phyloP scores from a whole-genome alignment of 2,113 vertebrate genomes.

The Dromiciops gliroides region DNA sequence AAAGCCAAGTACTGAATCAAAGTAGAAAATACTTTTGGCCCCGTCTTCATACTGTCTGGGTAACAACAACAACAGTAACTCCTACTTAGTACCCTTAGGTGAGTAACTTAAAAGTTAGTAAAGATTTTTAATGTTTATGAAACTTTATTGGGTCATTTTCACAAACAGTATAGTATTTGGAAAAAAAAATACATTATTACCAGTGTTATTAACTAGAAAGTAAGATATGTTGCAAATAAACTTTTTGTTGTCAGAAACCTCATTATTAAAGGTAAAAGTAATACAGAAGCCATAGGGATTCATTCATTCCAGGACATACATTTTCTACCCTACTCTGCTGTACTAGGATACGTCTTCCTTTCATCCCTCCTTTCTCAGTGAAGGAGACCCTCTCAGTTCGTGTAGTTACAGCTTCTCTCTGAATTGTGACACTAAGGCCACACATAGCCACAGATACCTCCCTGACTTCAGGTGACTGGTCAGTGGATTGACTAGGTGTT shows the following conservation, averaged over 20 bases:
- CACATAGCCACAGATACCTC: neutral
- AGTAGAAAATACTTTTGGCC: neutral
- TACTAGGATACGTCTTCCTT: neutral
- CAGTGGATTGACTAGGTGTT: neutral
- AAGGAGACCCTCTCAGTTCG: neutral
- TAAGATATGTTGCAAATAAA: neutral
- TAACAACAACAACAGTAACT: neutral
- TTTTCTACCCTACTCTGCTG: neutral
- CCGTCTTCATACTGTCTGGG: neutral
- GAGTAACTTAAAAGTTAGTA: neutral
- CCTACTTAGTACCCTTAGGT: neutral
- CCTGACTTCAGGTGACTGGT: neutral
- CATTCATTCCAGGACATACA: neutral
- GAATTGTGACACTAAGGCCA: neutral
- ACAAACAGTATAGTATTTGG: neutral
- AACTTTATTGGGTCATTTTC: neutral
- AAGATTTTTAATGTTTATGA: neutral
- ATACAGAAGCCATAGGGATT: neutral
- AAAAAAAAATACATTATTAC: neutral
- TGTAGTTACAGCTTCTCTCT: neutral
- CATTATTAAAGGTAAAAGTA: constrained; percentile 4
- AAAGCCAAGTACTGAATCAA: neutral
- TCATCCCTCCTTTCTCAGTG: neutral
- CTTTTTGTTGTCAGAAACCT: constrained; percentile 14
- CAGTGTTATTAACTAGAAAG: neutral